These are phyloP conservation scores for Griposia aprilina DNA, from an alignment of 2,888 invertebrate genomes.

Conservation along the genomic window DNA sequence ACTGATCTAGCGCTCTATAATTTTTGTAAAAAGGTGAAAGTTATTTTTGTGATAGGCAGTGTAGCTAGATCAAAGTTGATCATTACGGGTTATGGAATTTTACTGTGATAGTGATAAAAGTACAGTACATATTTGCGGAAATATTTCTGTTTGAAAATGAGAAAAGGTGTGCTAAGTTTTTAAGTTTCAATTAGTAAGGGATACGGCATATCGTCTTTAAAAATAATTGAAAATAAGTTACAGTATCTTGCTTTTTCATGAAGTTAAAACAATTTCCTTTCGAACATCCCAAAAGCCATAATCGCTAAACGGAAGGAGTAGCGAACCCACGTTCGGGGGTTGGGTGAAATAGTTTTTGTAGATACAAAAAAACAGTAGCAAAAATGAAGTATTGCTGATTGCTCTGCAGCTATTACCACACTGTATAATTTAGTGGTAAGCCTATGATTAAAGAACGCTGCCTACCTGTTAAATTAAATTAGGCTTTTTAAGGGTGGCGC, in stretches of 20 bases:
- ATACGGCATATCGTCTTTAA: too few species aligned
- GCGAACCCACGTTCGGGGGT: constrained; percentile 68
- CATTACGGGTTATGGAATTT: constrained; percentile 16
- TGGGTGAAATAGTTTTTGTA: constrained; percentile 77
- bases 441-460: constrained; percentile 89
- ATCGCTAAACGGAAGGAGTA: constrained; percentile 75
- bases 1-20: constrained; percentile 81
- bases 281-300: constrained; percentile 26
- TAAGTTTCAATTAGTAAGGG: background rate
- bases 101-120: constrained; percentile 6
- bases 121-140: background rate
- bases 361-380: constrained; percentile 86
- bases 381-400: constrained; percentile 90
- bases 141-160: background rate
- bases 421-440: constrained; percentile 88
- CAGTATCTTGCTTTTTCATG: background rate
- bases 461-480: constrained; percentile 91
- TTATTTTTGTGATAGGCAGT: constrained; percentile 59
- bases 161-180: background rate
- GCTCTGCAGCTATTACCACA: constrained; percentile 87
- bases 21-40: constrained; percentile 78
- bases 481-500: constrained; percentile 89
- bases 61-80: constrained; percentile 32
- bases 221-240: background rate
- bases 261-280: constrained; percentile 29